Conservation (phyloP, 2,113 vertebrate species). For the Calypte anna region DNA sequence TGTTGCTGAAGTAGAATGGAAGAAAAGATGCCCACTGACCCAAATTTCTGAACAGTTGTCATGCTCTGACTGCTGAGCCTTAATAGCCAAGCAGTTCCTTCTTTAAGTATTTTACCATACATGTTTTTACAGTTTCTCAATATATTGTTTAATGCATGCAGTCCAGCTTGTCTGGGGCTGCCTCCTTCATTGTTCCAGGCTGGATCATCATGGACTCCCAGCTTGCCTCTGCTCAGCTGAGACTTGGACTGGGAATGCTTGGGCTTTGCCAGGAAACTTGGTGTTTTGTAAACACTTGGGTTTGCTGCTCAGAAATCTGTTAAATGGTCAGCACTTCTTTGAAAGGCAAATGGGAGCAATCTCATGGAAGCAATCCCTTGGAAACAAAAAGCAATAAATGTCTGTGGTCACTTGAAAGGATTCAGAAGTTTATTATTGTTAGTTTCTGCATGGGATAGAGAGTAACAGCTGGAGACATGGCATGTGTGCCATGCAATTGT, state of each 20-base stretch:
- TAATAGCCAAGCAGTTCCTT: background rate
- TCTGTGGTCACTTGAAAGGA: constrained; percentile 26
- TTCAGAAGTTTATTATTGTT: background rate
- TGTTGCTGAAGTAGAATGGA: background rate
- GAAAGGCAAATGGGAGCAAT: constrained; percentile 13
- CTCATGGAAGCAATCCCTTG: background rate
- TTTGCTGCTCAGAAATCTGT: constrained; percentile 5
- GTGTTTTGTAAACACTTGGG: constrained; percentile 43
- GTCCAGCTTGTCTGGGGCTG: background rate
- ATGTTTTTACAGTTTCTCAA: background rate
- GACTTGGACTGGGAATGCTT: background rate
- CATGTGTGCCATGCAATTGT: background rate
- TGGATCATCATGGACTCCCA: background rate
- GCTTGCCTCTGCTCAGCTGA: background rate
- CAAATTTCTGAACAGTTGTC: background rate
- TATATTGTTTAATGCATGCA: background rate
- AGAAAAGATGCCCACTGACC: constrained; percentile 41
- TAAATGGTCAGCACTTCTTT: constrained; percentile 32
- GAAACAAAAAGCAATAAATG: constrained; percentile 28
- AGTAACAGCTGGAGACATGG: background rate
- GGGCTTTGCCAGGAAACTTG: constrained; percentile 22
- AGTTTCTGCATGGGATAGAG: background rate
- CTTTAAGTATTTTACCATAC: background rate
- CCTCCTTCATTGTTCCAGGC: background rate
- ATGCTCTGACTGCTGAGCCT: background rate